A percentile compares a stretch with the other conserved stretches of the same genome.
Conservation (phyloP, 2,113 vertebrate genomes). For the Bufo bufo region DNA sequence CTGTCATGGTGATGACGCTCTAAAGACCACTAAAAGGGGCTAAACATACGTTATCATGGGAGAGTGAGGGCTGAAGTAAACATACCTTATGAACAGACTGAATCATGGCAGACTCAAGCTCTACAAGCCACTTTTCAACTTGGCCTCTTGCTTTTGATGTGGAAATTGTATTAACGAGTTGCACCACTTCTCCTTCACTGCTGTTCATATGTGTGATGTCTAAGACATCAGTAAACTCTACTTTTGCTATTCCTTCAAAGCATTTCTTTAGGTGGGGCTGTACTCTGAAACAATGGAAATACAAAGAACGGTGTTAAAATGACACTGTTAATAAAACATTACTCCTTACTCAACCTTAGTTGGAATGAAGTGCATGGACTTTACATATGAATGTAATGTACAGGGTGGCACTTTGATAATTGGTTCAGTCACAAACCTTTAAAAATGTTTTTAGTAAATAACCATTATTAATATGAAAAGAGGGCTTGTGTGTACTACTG, state of each 20-base stretch:
- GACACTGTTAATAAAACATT: too few relatives aligned
- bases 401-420: too few relatives aligned
- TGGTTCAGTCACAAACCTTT: too few relatives aligned
- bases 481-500: too few relatives aligned
- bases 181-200: conserved; percentile 84
- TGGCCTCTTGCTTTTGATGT: conserved; percentile 86
- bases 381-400: too few relatives aligned
- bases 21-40: neutral
- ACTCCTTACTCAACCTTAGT: too few relatives aligned
- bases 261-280: conserved; percentile 91
- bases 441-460: too few relatives aligned
- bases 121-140: conserved; percentile 88
- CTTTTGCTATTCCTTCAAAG: conserved; percentile 88
- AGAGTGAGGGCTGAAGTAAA: neutral
- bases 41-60: neutral
- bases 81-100: conserved; percentile 84
- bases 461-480: too few relatives aligned
- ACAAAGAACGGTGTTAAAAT: neutral
- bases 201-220: conserved; percentile 91
- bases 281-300: conserved; percentile 71
- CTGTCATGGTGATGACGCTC: too few relatives aligned
- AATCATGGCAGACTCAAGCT: conserved; percentile 82
- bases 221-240: conserved; percentile 83
- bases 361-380: too few relatives aligned
- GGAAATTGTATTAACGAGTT: conserved; percentile 80